These are phyloP conservation scores for Pelagia noctiluca DNA, from an alignment of 30 jellyfish, hydroid and myxozoan species.

Conservation along the genomic window DNA sequence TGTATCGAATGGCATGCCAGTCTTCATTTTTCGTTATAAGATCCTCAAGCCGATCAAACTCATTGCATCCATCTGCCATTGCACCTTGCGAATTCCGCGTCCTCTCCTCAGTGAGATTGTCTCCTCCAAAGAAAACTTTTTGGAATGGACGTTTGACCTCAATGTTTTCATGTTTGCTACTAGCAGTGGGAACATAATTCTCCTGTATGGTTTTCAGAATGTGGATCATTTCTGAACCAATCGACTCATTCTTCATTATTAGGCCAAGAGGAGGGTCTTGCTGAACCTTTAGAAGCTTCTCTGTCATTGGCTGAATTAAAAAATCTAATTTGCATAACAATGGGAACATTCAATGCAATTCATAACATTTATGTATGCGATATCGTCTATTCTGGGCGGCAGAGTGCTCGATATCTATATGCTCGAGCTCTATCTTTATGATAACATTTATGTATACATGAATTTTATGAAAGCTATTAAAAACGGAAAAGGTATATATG, in stretches of 20 bases:
- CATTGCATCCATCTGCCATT: conserved; percentile 32
- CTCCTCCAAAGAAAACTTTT: conserved; percentile 52
- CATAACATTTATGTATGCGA: no score
- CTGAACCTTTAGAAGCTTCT: no score
- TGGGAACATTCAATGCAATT: no score
- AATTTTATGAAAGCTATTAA: no score
- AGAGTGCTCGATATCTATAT: no score
- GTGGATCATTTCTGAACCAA: conserved; percentile 51
- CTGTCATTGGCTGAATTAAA: no score
- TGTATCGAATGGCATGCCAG: conserved; percentile 57
- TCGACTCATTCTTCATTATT: conserved; percentile 42
- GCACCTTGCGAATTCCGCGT: conserved; percentile 48
- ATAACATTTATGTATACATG: no score
- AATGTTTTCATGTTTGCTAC: background rate
- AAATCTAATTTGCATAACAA: no score
- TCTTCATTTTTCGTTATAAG: conserved; percentile 40
- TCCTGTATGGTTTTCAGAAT: conserved; percentile 27
- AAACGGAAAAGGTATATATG: no score
- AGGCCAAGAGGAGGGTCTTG: conserved; percentile 70
- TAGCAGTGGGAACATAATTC: conserved; percentile 40
- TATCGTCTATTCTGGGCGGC: no score
- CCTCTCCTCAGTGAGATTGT: conserved; percentile 53
- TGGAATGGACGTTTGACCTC: background rate
- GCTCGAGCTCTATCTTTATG: no score
- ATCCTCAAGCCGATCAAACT: conserved; percentile 43